Conservation (phyloP, 2,113 vertebrate species). For the Danio rerio region DNA sequence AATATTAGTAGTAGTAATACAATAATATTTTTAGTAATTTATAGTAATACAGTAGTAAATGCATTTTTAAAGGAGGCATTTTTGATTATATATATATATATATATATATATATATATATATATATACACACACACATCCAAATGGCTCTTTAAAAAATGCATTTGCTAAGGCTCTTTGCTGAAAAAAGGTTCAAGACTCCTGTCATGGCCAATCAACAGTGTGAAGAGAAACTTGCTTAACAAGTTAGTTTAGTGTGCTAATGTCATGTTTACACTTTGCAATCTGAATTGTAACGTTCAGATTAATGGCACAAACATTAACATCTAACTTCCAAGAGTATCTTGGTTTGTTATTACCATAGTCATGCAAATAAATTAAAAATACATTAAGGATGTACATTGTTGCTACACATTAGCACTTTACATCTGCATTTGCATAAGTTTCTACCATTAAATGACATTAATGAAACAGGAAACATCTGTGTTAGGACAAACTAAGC, state of each 20-base stretch:
- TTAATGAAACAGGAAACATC: slow-evolving; percentile 77
- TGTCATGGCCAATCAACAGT: not conserved
- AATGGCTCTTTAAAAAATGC: too few species aligned
- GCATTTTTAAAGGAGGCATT: too few species aligned
- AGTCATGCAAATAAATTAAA: not conserved
- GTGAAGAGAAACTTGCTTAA: not conserved
- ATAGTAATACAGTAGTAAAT: too few species aligned
- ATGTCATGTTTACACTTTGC: not conserved
- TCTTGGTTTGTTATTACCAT: not conserved
- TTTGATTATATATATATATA: too few species aligned
- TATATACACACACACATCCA: too few species aligned
- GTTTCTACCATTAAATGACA: slow-evolving; percentile 9
- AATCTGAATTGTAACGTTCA: not conserved
- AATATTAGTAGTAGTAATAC: too few species aligned
- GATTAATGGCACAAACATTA: slow-evolving; percentile 1
- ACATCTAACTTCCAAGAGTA: too few species aligned
- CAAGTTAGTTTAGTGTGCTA: not conserved
- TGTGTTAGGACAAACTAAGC: slow-evolving; percentile 76
- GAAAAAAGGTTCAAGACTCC: too few species aligned
- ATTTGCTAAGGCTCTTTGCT: too few species aligned
- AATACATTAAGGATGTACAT: not conserved
- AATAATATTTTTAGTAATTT: too few species aligned
- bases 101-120: too few species aligned
- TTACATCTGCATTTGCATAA: not conserved
- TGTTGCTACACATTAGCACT: not conserved